phyloP scores from a whole-genome alignment of 2,797 vertebrate genomes.

The Hybognathus amarus region DNA sequence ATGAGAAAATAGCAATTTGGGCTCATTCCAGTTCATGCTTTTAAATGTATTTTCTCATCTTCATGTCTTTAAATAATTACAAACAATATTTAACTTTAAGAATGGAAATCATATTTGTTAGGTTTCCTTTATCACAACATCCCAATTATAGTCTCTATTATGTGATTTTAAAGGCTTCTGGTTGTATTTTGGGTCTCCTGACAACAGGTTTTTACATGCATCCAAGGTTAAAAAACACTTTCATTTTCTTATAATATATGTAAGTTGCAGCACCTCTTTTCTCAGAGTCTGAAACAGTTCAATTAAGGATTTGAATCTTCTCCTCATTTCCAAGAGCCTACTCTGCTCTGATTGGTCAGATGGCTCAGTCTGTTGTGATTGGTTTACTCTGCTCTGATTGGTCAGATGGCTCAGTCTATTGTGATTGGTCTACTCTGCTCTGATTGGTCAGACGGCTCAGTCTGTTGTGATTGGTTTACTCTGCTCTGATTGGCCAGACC shows the following conservation, averaged over 20 bases:
- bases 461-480: too few species aligned
- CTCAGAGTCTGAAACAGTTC: background rate
- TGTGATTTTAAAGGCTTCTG: background rate
- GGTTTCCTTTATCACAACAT: background rate
- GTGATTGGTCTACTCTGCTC: too few species aligned
- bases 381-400: too few species aligned
- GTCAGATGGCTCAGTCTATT: rapidly evolving
- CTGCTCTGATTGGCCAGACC: too few species aligned
- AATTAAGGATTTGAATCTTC: background rate
- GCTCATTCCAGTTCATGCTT: background rate
- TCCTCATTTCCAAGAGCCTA: background rate
- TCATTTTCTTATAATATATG: background rate
- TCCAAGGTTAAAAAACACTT: background rate
- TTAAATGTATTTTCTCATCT: background rate
- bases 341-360: background rate
- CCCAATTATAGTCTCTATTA: background rate
- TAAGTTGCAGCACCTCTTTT: background rate
- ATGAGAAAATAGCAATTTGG: background rate
- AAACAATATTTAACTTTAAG: background rate
- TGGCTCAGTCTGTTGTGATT: background rate
- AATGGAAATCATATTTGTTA: background rate
- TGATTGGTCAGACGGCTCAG: too few species aligned
- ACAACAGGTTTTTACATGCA: background rate
- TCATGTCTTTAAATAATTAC: background rate
- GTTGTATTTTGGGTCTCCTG: background rate